These are phyloP conservation scores for Glaucopsyche alexis DNA, from an alignment of 2,888 invertebrate genomes.

Conservation along the genomic window DNA sequence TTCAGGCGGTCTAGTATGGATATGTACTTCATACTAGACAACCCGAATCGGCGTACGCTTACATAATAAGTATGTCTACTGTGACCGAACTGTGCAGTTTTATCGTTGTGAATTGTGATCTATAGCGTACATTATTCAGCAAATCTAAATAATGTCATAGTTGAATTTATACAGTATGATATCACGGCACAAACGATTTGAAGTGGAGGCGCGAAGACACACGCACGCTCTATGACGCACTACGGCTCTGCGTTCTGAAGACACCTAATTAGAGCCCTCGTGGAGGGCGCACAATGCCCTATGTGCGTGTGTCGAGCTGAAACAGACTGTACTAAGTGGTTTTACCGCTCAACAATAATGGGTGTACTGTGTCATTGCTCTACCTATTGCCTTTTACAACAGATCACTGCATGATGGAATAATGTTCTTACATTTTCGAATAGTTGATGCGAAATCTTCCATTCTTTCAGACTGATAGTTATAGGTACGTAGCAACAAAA, in stretches of 20 bases:
- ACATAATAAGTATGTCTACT: too few relatives aligned
- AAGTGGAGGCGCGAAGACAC: conserved; percentile 12
- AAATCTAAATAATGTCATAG: too few relatives aligned
- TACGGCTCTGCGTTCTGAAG: not conserved
- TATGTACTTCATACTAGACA: too few relatives aligned
- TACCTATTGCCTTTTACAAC: conserved; percentile 7
- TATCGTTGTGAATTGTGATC: too few relatives aligned
- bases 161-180: not conserved
- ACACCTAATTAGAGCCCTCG: conserved; percentile 14
- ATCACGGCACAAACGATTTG: conserved; percentile 6
- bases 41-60: too few relatives aligned
- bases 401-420: not conserved
- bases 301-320: conserved; percentile 17
- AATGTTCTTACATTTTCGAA: not conserved
- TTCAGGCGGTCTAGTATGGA: too few relatives aligned
- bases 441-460: not conserved
- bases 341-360: conserved; percentile 16
- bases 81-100: too few relatives aligned
- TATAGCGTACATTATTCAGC: too few relatives aligned
- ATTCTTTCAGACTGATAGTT: too few relatives aligned
- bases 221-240: not conserved
- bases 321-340: conserved; percentile 20
- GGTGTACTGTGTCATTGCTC: not conserved
- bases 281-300: conserved; percentile 16
- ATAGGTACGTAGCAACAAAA: not conserved